phyloP scores from a whole-genome alignment of 2,113 vertebrate species.

The Gymnorhina tibicen region DNA sequence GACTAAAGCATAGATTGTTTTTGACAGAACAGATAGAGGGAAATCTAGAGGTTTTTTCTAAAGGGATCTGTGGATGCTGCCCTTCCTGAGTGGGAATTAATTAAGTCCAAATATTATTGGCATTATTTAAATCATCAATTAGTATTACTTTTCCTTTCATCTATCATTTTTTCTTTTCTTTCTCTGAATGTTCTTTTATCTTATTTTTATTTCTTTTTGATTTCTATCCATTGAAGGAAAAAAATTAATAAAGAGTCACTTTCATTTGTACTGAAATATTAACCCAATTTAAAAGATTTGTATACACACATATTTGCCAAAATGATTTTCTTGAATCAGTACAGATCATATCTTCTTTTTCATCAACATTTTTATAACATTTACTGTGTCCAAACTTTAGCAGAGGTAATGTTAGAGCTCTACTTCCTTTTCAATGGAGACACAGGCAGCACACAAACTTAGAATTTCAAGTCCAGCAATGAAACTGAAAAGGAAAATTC shows the following conservation, averaged over 20 bases:
- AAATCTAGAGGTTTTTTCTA: neutral
- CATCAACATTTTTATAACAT: neutral
- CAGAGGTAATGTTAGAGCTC: neutral
- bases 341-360: neutral
- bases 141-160: neutral
- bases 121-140: neutral
- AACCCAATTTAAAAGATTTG: neutral
- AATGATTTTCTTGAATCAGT: neutral
- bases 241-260: neutral
- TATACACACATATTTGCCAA: fast-evolving
- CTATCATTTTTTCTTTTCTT: neutral
- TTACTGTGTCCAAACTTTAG: neutral
- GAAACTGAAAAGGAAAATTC: neutral
- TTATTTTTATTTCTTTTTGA: neutral
- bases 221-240: neutral
- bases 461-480: neutral
- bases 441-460: neutral
- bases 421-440: neutral
- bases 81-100: neutral
- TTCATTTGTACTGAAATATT: neutral
- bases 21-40: neutral
- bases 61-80: neutral
- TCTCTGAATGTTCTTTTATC: neutral
- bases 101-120: neutral
- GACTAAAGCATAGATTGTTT: neutral